Conservation (phyloP, 2,797 vertebrate genomes). For the Macropus fuliginosus region DNA sequence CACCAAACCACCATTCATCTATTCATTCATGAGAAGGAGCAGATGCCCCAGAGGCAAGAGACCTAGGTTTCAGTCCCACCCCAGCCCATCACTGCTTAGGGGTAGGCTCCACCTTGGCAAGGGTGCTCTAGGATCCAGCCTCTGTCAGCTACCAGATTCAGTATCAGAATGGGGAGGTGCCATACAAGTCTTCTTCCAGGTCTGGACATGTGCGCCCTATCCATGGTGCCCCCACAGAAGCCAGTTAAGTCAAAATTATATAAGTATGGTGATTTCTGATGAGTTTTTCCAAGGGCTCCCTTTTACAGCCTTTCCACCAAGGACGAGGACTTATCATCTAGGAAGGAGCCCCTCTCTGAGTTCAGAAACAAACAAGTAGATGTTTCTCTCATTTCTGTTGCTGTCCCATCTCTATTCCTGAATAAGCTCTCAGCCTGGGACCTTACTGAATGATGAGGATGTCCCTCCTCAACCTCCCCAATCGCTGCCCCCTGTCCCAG, state of each 20-base stretch:
- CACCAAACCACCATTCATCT: neutral
- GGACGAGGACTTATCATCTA: slow-evolving; percentile 66
- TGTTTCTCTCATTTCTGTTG: slow-evolving; percentile 75
- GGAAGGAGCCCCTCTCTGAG: slow-evolving; percentile 55
- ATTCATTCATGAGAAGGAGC: neutral
- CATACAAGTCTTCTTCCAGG: neutral
- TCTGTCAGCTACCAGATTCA: neutral
- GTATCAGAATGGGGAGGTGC: neutral
- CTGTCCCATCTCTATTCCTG: slow-evolving; percentile 67
- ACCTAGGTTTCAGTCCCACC: too few species aligned
- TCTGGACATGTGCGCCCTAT: neutral
- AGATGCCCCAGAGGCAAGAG: neutral
- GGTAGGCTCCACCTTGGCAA: neutral
- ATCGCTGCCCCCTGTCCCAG: neutral
- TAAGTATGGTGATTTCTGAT: neutral
- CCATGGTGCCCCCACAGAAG: neutral
- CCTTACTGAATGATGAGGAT: slow-evolving; percentile 67
- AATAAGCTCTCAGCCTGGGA: slow-evolving; percentile 76
- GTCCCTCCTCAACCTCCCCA: neutral
- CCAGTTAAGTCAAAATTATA: neutral
- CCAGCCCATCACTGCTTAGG: neutral
- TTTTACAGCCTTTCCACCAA: slow-evolving; percentile 64
- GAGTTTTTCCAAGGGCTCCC: slow-evolving; percentile 53
- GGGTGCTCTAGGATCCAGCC: neutral
- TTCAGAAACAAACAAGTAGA: slow-evolving; percentile 65